Conservation (phyloP, 2,113 vertebrate species). For the Megatriorchis doriae region DNA sequence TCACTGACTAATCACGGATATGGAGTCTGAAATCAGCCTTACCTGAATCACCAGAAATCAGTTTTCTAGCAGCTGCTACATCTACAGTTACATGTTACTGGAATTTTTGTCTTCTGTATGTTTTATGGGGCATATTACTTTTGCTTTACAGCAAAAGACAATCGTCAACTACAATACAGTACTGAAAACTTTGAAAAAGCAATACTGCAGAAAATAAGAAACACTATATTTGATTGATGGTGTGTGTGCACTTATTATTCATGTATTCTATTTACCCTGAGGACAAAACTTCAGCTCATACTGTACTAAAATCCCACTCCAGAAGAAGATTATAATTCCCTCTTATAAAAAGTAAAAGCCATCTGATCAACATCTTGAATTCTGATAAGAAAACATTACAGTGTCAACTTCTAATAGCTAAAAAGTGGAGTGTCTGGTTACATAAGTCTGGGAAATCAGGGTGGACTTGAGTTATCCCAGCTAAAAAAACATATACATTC, state of each 20-base stretch:
- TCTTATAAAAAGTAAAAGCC: not conserved
- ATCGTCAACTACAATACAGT: not conserved
- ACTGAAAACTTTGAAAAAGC: not conserved
- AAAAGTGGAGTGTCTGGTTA: not conserved
- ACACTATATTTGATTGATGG: not conserved
- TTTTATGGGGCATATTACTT: not conserved
- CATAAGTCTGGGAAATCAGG: conserved; percentile 6
- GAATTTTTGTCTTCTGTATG: not conserved
- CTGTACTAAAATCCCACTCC: not conserved
- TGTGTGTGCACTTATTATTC: accelerated
- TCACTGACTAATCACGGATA: not conserved
- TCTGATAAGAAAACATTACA: not conserved
- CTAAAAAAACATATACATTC: conserved; percentile 37
- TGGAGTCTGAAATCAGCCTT: not conserved
- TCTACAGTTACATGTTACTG: not conserved
- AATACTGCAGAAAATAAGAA: not conserved
- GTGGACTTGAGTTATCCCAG: conserved; percentile 52
- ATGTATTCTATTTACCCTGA: not conserved
- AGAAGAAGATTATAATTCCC: not conserved
- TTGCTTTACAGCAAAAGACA: not conserved
- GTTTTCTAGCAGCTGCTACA: not conserved
- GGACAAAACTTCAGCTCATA: not conserved
- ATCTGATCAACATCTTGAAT: not conserved
- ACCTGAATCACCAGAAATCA: not conserved
- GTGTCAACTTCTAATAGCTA: not conserved